These are phyloP conservation scores for Phymorhynchus buccinoides DNA, from an alignment of 1,140 invertebrate genomes.

Conservation along the genomic window DNA sequence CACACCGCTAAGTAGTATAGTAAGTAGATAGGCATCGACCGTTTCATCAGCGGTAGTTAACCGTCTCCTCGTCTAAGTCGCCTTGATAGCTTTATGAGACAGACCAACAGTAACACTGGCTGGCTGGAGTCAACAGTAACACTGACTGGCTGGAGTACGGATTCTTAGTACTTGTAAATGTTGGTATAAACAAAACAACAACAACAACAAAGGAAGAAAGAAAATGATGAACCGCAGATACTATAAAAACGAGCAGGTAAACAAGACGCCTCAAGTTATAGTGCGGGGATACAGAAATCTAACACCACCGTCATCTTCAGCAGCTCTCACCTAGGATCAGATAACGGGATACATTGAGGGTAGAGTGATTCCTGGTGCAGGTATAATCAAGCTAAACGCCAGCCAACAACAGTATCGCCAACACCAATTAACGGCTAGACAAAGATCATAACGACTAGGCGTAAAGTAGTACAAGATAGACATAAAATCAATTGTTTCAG, in stretches of 20 bases:
- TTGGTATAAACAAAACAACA: not conserved
- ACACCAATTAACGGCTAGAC: too few species aligned
- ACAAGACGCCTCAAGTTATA: not conserved
- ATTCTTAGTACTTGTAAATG: not conserved
- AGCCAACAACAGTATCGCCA: too few species aligned
- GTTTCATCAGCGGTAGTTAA: not conserved
- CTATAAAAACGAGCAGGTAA: slow-evolving; percentile 1
- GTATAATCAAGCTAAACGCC: not conserved
- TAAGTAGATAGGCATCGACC: not conserved
- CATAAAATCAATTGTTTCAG: too few species aligned
- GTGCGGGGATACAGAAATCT: not conserved
- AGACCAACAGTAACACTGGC: not conserved
- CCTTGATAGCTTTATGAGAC: slow-evolving; percentile 5
- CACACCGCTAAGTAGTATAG: not conserved
- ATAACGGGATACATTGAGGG: not conserved
- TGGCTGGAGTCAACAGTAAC: too few species aligned
- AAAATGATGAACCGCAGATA: too few species aligned
- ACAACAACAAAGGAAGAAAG: too few species aligned
- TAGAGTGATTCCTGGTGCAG: not conserved
- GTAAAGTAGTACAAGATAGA: too few species aligned
- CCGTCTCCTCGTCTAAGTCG: not conserved
- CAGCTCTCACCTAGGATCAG: too few species aligned
- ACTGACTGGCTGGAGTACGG: not conserved
- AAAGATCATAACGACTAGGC: too few species aligned
- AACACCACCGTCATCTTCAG: too few species aligned